Percentiles rank a stretch among this genome's conserved stretches.
Conservation (phyloP, 2,113 vertebrate genomes). For the Phylloscopus whistleri region DNA sequence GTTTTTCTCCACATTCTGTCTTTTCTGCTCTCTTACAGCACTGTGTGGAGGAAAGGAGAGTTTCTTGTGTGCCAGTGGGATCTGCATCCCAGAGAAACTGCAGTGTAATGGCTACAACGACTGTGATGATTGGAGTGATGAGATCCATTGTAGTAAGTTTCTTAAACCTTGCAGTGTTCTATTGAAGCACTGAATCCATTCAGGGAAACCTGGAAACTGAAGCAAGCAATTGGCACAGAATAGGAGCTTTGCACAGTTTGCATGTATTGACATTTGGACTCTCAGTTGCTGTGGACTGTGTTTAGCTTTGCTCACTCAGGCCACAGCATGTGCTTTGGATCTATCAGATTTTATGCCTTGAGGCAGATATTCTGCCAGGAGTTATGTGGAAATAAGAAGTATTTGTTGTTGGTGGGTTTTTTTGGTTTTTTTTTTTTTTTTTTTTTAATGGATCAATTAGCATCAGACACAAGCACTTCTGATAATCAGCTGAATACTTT, state of each 20-base stretch:
- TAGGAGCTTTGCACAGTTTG: neutral
- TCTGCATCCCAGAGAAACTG: constrained; percentile 86
- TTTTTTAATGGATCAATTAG: neutral
- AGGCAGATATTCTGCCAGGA: neutral
- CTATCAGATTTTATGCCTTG: neutral
- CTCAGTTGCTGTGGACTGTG: neutral
- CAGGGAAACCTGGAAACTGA: neutral
- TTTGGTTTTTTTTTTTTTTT: no score
- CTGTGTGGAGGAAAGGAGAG: constrained; percentile 80
- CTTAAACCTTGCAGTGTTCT: neutral
- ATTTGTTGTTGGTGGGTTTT: neutral
- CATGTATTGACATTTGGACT: neutral
- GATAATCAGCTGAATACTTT: neutral
- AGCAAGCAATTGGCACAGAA: neutral
- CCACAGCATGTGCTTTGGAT: neutral
- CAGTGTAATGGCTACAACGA: constrained; percentile 94
- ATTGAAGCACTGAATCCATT: neutral
- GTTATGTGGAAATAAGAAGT: neutral
- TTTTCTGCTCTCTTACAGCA: constrained; percentile 47
- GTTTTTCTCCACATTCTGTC: neutral
- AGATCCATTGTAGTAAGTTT: constrained; percentile 85
- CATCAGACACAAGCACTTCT: neutral
- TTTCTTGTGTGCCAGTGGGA: constrained; percentile 85
- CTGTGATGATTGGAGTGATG: constrained; percentile 96
- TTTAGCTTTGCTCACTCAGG: neutral